Percentiles rank a stretch among this genome's conserved stretches.
Evolutionary conservation across 2,888 invertebrate genomes (phyloP).

Genomic region (Endomychus coccineus): DNA sequence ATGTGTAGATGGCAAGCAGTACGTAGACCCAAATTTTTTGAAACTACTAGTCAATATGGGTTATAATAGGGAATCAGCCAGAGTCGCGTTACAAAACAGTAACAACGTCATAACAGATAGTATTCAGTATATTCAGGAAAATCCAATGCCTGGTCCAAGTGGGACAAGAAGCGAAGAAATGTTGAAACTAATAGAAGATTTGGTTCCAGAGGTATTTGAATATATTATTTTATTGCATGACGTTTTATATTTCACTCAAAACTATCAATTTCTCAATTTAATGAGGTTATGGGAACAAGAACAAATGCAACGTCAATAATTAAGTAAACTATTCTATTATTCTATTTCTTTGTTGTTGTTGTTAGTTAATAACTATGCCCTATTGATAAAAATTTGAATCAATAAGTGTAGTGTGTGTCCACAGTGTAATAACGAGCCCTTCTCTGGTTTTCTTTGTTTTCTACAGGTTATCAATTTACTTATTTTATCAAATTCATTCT

Average conservation of each 20-base stretch:
- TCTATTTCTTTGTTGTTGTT: too few species aligned
- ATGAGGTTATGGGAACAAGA: conserved; percentile 2
- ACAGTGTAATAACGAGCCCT: too few species aligned
- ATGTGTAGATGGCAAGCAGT: conserved; percentile 52
- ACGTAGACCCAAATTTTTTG: conserved; percentile 47
- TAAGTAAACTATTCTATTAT: too few species aligned
- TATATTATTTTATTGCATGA: background rate
- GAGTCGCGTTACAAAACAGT: conserved; percentile 54
- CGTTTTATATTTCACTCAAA: background rate
- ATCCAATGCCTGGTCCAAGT: conserved; percentile 46
- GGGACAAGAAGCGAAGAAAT: conserved; percentile 39
- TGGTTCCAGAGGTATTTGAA: conserved; percentile 34
- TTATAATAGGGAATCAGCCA: conserved; percentile 52
- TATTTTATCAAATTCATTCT: too few species aligned
- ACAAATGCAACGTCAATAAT: too few species aligned
- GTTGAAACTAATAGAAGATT: conserved; percentile 34
- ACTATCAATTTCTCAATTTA: conserved; percentile 5
- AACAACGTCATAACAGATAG: conserved; percentile 66
- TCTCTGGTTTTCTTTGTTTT: too few species aligned
- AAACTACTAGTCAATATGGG: conserved; percentile 61
- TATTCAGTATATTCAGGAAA: conserved; percentile 55
- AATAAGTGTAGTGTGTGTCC: too few species aligned
- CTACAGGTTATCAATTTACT: too few species aligned
- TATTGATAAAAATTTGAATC: too few species aligned
- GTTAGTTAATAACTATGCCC: too few species aligned